Base-by-base conservation (phyloP, 2,888 invertebrate species). In the Sarcophaga caerulescens region DNA sequence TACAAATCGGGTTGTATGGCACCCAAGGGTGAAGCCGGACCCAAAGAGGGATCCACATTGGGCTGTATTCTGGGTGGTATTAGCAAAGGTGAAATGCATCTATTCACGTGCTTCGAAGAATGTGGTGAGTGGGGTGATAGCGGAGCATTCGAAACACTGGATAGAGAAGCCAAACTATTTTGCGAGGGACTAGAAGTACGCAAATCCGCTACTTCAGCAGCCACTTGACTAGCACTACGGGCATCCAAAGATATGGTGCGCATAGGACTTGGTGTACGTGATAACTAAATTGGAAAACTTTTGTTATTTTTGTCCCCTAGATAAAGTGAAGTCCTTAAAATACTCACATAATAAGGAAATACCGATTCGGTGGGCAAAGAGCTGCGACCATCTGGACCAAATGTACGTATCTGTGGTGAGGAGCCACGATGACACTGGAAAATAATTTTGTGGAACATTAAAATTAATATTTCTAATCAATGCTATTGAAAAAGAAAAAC, bases 1-100 rank as follows among this genome's bases (percentile, higher is more conserved):
- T 98, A 98, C 60, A 98, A 94, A 92, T 98, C 97, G 0, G 97
- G 97, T 90, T 98, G 97, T 2, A 98, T 95, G 23, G 97, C 96
- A 47, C 98, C 98, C 87, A 97, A 93, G 0, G 95, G 95, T 23
- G 95, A 95, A 2, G 95, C 93, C 3, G 93, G 93, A 2, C 93
- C 93, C 78, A 93, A 90, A 19, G 90, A 88, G 10, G 92, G 92
- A 83, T 93, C 93, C 66, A 91, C 78, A 63, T 92, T 92, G 1
- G 92, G 90, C 82, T 93, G 92, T 88, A 94, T 94, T 91, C 96
- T 94, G 57, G 96, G 95, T 14, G 97, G 96, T 93, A 97, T 96
- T 87, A 97, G 94, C 80, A 97, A 93, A 1, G 97, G 97, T 4
- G 97, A 97, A 63, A 97, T 94, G 91, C 97, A 97, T 87, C 97